Conservation (phyloP, 1,140 invertebrate genomes). For the Polypedilum pembai region DNA sequence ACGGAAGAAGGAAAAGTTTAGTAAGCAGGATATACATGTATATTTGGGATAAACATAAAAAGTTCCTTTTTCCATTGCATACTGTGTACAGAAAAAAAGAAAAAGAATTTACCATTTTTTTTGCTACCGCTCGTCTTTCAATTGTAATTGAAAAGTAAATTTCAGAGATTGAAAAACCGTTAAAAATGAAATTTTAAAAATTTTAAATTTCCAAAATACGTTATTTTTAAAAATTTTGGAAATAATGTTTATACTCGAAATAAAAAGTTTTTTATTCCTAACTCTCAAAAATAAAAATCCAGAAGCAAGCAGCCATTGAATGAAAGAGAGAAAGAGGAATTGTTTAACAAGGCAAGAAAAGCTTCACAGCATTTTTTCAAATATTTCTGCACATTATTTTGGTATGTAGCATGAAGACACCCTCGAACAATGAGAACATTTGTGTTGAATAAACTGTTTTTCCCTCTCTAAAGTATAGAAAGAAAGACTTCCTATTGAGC, state of each 20-base stretch:
- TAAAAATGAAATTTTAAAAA: no score
- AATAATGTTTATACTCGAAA: no score
- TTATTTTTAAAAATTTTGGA: no score
- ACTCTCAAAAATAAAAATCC: background rate
- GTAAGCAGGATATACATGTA: no score
- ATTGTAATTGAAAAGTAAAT: no score
- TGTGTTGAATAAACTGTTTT: background rate
- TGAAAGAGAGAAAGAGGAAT: background rate
- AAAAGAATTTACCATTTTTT: no score
- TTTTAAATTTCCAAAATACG: background rate
- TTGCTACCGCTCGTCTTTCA: no score
- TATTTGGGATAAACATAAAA: no score
- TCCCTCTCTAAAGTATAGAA: background rate
- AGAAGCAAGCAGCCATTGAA: background rate
- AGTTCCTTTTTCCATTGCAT: no score
- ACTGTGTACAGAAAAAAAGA: no score
- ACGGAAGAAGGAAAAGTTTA: no score
- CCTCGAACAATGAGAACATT: background rate
- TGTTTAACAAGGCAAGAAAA: background rate
- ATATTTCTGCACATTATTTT: background rate
- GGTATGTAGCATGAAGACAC: background rate
- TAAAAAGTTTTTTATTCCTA: background rate
- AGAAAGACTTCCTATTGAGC: background rate
- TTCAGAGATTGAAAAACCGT: no score
- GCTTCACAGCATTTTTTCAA: conserved; percentile 8